Conservation (phyloP, 2,113 vertebrate genomes). For the Xiphophorus couchianus region DNA sequence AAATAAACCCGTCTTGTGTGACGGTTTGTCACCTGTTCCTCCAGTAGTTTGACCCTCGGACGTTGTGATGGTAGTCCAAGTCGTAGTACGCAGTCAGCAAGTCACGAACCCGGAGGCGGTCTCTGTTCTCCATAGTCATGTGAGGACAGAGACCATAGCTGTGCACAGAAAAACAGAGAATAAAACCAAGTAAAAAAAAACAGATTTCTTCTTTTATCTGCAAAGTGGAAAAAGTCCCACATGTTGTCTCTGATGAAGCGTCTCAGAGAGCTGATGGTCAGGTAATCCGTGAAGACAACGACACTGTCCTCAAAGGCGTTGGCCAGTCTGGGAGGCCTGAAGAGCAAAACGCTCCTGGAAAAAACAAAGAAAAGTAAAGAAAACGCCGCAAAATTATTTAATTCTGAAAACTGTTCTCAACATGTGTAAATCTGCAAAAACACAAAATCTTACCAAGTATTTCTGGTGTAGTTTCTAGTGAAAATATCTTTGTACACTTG, state of each 20-base stretch:
- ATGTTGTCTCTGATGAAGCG: conserved; percentile 80
- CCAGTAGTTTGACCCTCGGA: conserved; percentile 81
- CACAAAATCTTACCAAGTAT: no score
- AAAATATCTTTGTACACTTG: no score
- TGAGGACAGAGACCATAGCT: conserved; percentile 82
- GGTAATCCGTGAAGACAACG: conserved; percentile 45
- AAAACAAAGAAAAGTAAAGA: neutral
- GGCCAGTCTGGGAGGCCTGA: conserved; percentile 73
- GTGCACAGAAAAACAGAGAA: neutral
- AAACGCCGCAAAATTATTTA: neutral
- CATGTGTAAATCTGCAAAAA: neutral
- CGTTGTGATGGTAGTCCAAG: conserved; percentile 76
- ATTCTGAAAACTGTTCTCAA: neutral
- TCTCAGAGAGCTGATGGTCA: conserved; percentile 66
- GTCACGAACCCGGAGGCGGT: conserved; percentile 74
- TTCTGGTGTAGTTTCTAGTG: no score
- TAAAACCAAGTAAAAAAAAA: neutral
- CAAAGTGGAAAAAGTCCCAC: conserved; percentile 49
- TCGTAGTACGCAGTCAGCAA: conserved; percentile 77
- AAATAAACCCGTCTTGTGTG: neutral
- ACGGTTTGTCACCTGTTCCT: conserved; percentile 76
- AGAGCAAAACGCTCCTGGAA: conserved; percentile 72
- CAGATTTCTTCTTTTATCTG: neutral
- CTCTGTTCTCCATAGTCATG: conserved; percentile 77
- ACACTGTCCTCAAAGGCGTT: conserved; percentile 76